Evolutionary conservation across 2,797 vertebrate genomes (phyloP).

Genomic region (Anabas testudineus): DNA sequence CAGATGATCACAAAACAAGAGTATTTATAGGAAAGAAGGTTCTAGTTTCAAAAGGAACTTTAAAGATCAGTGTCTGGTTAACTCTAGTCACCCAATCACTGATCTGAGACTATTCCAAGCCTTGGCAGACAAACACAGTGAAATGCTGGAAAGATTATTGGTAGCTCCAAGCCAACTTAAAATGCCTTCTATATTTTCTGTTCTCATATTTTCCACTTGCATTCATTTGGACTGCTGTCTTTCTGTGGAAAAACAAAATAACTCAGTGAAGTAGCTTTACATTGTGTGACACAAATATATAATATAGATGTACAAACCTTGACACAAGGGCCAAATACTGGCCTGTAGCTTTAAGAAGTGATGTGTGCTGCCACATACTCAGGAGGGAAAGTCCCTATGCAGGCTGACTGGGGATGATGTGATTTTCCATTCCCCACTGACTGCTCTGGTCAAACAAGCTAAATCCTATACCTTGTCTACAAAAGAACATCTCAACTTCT

Average conservation of each 20-base stretch:
- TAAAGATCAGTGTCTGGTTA: conserved; percentile 57
- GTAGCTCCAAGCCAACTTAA: conserved; percentile 45
- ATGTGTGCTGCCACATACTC: conserved; percentile 73
- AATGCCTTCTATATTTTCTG: conserved; percentile 47
- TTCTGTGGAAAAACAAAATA: conserved; percentile 44
- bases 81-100: conserved; percentile 56
- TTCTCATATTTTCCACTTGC: conserved; percentile 54
- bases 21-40: conserved; percentile 70
- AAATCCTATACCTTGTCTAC: conserved; percentile 25
- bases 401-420: conserved; percentile 69
- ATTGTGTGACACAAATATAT: conserved; percentile 24
- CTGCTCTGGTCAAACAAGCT: conserved; percentile 61
- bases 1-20: conserved; percentile 57
- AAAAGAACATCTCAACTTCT: neutral
- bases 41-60: conserved; percentile 56
- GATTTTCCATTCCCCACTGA: conserved; percentile 74
- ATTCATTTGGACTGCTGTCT: conserved; percentile 40
- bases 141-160: conserved; percentile 54
- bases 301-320: conserved; percentile 29
- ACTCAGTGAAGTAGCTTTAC: conserved; percentile 15
- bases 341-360: conserved; percentile 70
- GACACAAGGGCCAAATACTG: conserved; percentile 26
- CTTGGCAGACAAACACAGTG: conserved; percentile 50
- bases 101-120: conserved; percentile 51
- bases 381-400: conserved; percentile 77